These are phyloP conservation scores for Thunnus thynnus DNA, from an alignment of 2,113 vertebrate genomes.

Conservation along the genomic window DNA sequence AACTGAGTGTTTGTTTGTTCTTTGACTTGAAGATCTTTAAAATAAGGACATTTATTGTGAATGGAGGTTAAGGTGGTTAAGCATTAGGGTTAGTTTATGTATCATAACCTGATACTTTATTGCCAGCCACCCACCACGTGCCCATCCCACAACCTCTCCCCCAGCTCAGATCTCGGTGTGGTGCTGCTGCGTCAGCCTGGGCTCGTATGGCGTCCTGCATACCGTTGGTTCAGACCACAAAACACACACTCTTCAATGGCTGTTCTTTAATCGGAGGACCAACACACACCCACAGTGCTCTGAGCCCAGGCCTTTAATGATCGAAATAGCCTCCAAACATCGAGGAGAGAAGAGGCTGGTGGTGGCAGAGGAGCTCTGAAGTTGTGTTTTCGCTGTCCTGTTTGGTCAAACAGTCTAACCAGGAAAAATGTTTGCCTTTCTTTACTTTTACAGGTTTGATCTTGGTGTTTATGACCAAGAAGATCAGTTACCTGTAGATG, in stretches of 20 bases:
- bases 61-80: background rate
- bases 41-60: background rate
- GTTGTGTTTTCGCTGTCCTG: slow-evolving; percentile 15
- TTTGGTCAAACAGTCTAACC: slow-evolving; percentile 22
- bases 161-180: slow-evolving; percentile 50
- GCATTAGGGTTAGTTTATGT: background rate
- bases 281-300: slow-evolving; percentile 48
- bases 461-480: background rate
- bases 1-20: background rate
- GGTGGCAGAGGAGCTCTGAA: slow-evolving; percentile 32
- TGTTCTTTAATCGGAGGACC: slow-evolving; percentile 64
- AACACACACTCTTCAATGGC: slow-evolving; percentile 63
- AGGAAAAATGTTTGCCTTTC: slow-evolving; percentile 42
- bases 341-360: slow-evolving; percentile 13
- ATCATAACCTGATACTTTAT: slow-evolving; percentile 22
- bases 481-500: background rate
- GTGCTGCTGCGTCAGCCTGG: slow-evolving; percentile 41
- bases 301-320: slow-evolving; percentile 41
- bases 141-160: slow-evolving; percentile 14
- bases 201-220: slow-evolving; percentile 43
- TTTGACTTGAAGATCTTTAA: background rate
- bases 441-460: slow-evolving; percentile 22
- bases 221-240: slow-evolving; percentile 58
- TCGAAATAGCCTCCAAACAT: slow-evolving; percentile 54
- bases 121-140: background rate